Percentiles rank a stretch among this genome's conserved stretches.
Conservation (phyloP, 2,797 vertebrate species). For the Denticeps clupeoides region DNA sequence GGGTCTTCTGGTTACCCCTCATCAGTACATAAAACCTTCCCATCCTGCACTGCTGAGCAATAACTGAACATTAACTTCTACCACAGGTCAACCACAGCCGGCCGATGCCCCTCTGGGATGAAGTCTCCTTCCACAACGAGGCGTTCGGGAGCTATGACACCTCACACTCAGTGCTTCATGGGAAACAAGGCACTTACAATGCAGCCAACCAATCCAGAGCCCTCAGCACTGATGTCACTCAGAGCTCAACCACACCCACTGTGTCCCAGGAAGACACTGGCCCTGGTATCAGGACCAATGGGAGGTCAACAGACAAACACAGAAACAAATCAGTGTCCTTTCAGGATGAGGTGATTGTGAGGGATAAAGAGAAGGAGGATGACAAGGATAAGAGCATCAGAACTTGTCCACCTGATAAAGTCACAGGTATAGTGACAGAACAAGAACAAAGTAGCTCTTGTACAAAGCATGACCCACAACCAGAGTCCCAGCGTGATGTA, state of each 20-base stretch:
- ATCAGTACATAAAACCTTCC: no score
- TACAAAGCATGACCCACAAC: no score
- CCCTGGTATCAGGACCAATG: slow-evolving; percentile 19
- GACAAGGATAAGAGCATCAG: background rate
- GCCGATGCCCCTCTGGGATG: slow-evolving; percentile 37
- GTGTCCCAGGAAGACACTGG: slow-evolving; percentile 14
- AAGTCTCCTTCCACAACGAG: slow-evolving; percentile 40
- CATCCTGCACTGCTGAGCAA: no score
- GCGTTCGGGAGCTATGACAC: slow-evolving; percentile 44
- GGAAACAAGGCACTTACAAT: slow-evolving; percentile 31
- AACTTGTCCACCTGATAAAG: no score
- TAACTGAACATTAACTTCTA: no score
- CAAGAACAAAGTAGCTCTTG: no score
- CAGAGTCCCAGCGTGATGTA: no score
- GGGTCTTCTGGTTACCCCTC: no score
- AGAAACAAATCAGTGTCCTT: slow-evolving; percentile 22
- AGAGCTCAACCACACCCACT: slow-evolving; percentile 12
- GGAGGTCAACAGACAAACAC: slow-evolving; percentile 15
- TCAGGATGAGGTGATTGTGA: slow-evolving; percentile 14
- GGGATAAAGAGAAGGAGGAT: background rate
- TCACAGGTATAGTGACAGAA: no score
- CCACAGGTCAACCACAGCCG: slow-evolving; percentile 46
- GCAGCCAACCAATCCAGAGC: slow-evolving; percentile 25
- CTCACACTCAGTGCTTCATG: slow-evolving; percentile 42
- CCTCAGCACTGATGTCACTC: slow-evolving; percentile 6